Base-by-base conservation (phyloP, 2,113 vertebrate genomes). In the Numida meleagris region DNA sequence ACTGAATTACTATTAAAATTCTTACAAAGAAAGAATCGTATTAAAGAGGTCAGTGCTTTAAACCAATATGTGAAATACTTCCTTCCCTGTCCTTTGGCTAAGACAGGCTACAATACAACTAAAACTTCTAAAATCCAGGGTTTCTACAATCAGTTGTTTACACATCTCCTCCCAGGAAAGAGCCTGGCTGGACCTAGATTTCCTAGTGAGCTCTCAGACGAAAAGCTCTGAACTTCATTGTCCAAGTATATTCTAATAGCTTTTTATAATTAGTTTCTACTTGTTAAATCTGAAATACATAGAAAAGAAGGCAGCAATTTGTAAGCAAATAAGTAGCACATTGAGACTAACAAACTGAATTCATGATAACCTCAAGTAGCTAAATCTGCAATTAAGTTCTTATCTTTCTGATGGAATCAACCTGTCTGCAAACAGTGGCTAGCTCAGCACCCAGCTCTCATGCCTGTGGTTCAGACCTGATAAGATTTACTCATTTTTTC, bases 391-490 rank as follows among this genome's bases (percentile, higher is more conserved):
- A 24, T 74, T 45, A 62, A 80, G 4, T 42, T 55, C 5, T 7
- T 4, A 17, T 74, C 5, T 1, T 45, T 76, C 45, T 80, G 21
- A 55, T 16, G 14, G 9, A 18, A 40, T 50, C 25, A 48, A 9
- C 5, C 50, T 45, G 8, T 34, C 4, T 57, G 11, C 24, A 79
- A 82, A 61, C 2, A 14, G 7, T 57, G 34, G 9, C 20, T 79
- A 73, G 15, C 16, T 82, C 81, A 11, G 24, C 19, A 61, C 7
- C 1, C 7, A 65, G 36, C 16, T 82, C 15, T 61, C 48, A 29
- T 4, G 8, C 33, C 71, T 0, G 0, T 33, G 33, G 15, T 40
- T 87, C 33, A 53, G 27, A 51, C 10, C 7, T 4, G 42, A 73
- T 19, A 11, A n/a, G 10, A 33, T 55, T 65, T 12, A 25, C 8